Evolutionary conservation across 1,140 invertebrate species (phyloP).

Genomic region (Bilobella aurantiaca): DNA sequence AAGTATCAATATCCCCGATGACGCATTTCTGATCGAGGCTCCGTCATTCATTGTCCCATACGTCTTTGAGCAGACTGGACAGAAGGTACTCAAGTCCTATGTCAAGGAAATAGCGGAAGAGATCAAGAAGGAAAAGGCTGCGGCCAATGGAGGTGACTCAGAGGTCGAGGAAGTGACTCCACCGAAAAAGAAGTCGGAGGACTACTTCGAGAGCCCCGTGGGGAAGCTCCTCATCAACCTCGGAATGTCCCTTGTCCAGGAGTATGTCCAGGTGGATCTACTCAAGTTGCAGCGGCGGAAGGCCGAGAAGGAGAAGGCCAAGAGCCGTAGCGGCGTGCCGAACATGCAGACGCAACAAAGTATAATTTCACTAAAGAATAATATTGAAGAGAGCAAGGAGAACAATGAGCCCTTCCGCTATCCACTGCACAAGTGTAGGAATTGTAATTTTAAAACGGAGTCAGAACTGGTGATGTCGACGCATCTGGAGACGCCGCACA

Average conservation of each 20-base stretch:
- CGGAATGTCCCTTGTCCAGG: slow-evolving; percentile 79
- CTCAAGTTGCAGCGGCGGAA: slow-evolving; percentile 76
- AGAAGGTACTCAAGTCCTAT: slow-evolving; percentile 67
- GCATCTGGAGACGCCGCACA: slow-evolving; percentile 84
- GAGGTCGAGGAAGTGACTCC: slow-evolving; percentile 42
- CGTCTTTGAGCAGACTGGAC: slow-evolving; percentile 54
- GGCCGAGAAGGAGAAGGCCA: slow-evolving; percentile 46
- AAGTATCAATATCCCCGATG: slow-evolving; percentile 63
- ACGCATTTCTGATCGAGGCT: slow-evolving; percentile 81
- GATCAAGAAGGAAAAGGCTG: slow-evolving; percentile 45
- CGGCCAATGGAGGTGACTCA: slow-evolving; percentile 33
- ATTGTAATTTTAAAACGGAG: slow-evolving; percentile 87
- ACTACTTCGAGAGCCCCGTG: slow-evolving; percentile 70
- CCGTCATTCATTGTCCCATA: slow-evolving; percentile 84
- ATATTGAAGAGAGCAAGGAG: slow-evolving; percentile 74
- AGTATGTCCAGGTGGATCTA: slow-evolving; percentile 83
- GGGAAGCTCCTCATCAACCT: slow-evolving; percentile 89
- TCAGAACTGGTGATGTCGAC: slow-evolving; percentile 72
- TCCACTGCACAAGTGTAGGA: slow-evolving; percentile 70
- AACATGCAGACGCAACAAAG: slow-evolving; percentile 60
- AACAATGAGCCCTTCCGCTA: slow-evolving; percentile 76
- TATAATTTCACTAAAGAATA: slow-evolving; percentile 66
- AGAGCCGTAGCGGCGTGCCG: slow-evolving; percentile 49
- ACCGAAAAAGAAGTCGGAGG: slow-evolving; percentile 23
- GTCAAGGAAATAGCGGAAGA: slow-evolving; percentile 60